Evolutionary conservation across 1,140 invertebrate species (phyloP).

Genomic region (Scaptomyza montana): DNA sequence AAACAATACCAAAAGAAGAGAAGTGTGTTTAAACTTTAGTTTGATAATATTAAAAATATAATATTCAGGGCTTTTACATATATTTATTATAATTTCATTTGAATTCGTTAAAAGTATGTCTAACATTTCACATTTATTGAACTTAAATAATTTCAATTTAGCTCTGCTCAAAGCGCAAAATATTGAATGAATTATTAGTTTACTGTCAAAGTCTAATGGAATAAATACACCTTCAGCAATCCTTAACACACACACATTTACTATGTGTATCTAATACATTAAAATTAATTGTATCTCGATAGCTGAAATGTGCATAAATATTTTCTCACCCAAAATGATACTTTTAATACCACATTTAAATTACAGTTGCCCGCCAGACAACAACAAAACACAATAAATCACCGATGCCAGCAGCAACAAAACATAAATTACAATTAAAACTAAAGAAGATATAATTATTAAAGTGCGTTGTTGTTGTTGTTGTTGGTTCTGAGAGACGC

Average conservation of each 20-base stretch:
- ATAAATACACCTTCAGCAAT: background rate
- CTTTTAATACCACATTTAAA: constrained; percentile 1
- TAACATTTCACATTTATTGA: background rate
- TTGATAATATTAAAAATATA: too few species aligned
- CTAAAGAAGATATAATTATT: constrained; percentile 68
- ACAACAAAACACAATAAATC: constrained; percentile 55
- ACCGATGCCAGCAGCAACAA: constrained; percentile 35
- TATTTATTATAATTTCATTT: too few species aligned
- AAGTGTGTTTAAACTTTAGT: too few species aligned
- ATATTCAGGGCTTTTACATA: too few species aligned
- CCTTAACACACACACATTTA: background rate
- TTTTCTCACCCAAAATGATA: constrained; percentile 1
- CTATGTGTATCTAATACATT: background rate
- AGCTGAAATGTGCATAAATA: background rate
- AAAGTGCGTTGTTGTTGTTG: constrained; percentile 37
- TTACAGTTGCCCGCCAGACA: background rate
- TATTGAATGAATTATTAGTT: background rate
- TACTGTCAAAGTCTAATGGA: background rate
- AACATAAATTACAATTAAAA: constrained; percentile 78
- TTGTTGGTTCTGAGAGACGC: constrained; percentile 18
- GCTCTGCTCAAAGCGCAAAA: background rate
- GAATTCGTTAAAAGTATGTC: too few species aligned
- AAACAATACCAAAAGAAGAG: too few species aligned
- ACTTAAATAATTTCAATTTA: background rate
- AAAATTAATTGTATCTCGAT: background rate